Evolutionary conservation across 2,888 invertebrate species (phyloP).

Genomic region (Dryomyza anilis): DNA sequence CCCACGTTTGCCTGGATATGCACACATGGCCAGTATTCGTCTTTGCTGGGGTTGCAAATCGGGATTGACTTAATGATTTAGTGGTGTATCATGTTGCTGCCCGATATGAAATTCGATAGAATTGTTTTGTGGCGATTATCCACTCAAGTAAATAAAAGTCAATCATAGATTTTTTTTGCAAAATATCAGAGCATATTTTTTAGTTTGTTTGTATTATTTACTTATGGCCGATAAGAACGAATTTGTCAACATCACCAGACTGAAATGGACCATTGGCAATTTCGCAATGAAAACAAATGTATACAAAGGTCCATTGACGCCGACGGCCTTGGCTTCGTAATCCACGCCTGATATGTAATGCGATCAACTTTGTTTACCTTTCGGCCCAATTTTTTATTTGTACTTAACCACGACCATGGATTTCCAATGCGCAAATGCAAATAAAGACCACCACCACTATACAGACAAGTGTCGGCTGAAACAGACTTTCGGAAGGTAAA

Average conservation of each 20-base stretch:
- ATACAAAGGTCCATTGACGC: no score
- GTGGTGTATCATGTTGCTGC: neutral
- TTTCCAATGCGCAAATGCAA: neutral
- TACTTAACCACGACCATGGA: neutral
- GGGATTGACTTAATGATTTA: constrained; percentile 3
- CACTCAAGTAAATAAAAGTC: constrained; percentile 44
- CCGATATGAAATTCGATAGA: neutral
- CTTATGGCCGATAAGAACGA: constrained; percentile 38
- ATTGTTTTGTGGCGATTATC: constrained; percentile 40
- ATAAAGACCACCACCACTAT: neutral
- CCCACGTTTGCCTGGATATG: constrained; percentile 35
- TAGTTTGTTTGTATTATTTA: constrained; percentile 18
- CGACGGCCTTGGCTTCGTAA: neutral
- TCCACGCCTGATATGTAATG: constrained; percentile 12
- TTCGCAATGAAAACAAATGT: neutral
- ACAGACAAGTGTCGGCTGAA: neutral
- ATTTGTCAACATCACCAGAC: no score
- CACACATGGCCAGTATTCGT: constrained; percentile 48
- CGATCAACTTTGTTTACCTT: neutral
- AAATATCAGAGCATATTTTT: neutral
- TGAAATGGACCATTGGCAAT: constrained; percentile 4
- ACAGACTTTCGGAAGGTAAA: neutral
- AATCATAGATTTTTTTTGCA: constrained; percentile 27
- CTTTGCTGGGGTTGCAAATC: constrained; percentile 4
- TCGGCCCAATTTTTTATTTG: neutral